Base-by-base conservation (phyloP, 2,797 vertebrate genomes). In the Acanthiza pusilla region DNA sequence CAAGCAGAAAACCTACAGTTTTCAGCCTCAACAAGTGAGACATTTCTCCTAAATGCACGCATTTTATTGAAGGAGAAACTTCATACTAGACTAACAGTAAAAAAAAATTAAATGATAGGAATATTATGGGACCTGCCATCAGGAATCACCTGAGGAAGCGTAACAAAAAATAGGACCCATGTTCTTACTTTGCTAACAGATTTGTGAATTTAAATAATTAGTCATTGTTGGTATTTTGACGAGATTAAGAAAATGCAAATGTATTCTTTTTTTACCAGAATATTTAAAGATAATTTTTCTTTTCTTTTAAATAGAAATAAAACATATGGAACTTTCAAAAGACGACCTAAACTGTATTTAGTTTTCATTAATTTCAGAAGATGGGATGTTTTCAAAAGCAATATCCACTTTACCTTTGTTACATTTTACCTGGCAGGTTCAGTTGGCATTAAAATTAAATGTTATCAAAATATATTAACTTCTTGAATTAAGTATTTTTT, bases 361-460 rank as follows among this genome's bases (percentile, higher is more conserved):
- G 4, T 80, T 53, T 47, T 68, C 26, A 29, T 38, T 71, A 79
- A 34, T 85, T 91, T 75, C 38, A 91, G 50, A 91, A 89, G 61
- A 48, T 3, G 47, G 40, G 17, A 73, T 86, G 18, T 55, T 91
- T 72, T 92, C 74, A 93, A 94, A 91, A 83, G 36, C 13, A 86
- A 91, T 30, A 77, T 13, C 77, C 19, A 47, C 6, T 65, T 74
- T 83, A 65, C 51, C 45, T 96, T 63, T 61, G 36, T 80, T 88
- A 78, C 70, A 80, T 76, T 94, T 63, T 94, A 89, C 51, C 88
- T 89, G 78, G 76, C 82, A 93, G 77, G 93, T 82, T 89, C 88
- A 89, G 83, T 74, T 77, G 75, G 72, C 93, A 61, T 88, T 88
- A 94, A 96, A 96, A 93, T 95, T 87, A 92, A 92, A 96, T 95